A percentile compares a stretch with the other conserved stretches of the same genome.
Conservation (phyloP, 1,140 invertebrate species). For the Leptoteleia sp. region DNA sequence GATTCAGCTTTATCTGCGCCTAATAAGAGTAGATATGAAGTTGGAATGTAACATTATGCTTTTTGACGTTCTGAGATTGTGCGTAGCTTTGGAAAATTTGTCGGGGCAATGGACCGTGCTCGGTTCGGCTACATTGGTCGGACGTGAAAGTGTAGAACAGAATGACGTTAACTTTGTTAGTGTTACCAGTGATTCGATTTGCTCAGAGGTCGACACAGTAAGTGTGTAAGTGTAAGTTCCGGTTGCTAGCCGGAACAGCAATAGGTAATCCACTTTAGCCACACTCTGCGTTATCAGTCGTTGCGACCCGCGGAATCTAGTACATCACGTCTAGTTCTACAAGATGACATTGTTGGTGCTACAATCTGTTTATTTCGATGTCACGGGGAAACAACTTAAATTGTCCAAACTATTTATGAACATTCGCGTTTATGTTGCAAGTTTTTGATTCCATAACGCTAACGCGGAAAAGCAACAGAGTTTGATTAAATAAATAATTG, state of each 20-base stretch:
- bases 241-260: slow-evolving; percentile 63
- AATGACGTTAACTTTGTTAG: slow-evolving; percentile 66
- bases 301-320: slow-evolving; percentile 43
- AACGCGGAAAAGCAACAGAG: too few species aligned
- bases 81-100: slow-evolving; percentile 58
- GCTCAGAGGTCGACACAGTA: slow-evolving; percentile 63
- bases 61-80: slow-evolving; percentile 55
- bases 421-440: too few species aligned
- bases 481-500: too few species aligned
- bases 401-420: slow-evolving; percentile 14
- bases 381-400: slow-evolving; percentile 35
- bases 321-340: slow-evolving; percentile 46
- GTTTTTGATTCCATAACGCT: too few species aligned
- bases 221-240: slow-evolving; percentile 63
- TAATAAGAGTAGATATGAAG: slow-evolving; percentile 16
- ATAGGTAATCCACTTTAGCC: slow-evolving; percentile 70
- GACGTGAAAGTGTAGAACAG: slow-evolving; percentile 47
- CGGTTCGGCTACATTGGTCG: slow-evolving; percentile 37
- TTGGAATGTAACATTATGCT: slow-evolving; percentile 36
- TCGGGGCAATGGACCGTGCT: slow-evolving; percentile 51
- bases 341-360: slow-evolving; percentile 54
- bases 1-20: slow-evolving; percentile 16
- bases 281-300: slow-evolving; percentile 67
- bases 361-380: slow-evolving; percentile 46
- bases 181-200: slow-evolving; percentile 68